Evolutionary conservation across 2,797 vertebrate species (phyloP).

Genomic region (Naso thynnoides): DNA sequence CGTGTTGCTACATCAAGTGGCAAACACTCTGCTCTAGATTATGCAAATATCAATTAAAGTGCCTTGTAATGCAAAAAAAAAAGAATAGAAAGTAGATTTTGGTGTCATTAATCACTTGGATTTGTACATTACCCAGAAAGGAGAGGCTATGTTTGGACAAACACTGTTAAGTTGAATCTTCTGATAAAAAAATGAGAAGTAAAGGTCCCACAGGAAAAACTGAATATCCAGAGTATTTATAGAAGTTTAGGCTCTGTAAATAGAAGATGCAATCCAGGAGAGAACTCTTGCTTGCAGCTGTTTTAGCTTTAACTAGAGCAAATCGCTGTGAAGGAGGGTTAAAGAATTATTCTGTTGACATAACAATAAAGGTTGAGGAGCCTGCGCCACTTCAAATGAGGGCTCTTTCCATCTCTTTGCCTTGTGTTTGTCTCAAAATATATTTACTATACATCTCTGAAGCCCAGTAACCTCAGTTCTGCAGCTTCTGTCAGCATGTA

Average conservation of each 20-base stretch:
- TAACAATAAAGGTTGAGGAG: conserved; percentile 37
- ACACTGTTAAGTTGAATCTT: not conserved
- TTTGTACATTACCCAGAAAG: conserved; percentile 34
- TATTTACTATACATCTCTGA: not conserved
- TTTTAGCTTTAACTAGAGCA: conserved; percentile 15
- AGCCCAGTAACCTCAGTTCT: not conserved
- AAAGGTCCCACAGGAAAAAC: not conserved
- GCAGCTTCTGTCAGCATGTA: not conserved
- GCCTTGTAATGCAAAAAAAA: not conserved
- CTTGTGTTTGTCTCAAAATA: conserved; percentile 13
- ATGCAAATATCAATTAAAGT: conserved; percentile 36
- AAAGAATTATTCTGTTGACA: conserved; percentile 24
- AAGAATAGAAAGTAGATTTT: not conserved
- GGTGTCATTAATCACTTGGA: not conserved
- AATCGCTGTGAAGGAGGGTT: not conserved
- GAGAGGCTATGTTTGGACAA: not conserved
- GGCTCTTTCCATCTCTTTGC: not conserved
- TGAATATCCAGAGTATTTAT: not conserved
- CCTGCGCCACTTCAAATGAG: conserved; percentile 12
- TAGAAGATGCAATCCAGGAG: conserved; percentile 4
- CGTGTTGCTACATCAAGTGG: conserved; percentile 59
- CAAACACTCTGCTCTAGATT: conserved; percentile 57
- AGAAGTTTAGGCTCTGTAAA: not conserved
- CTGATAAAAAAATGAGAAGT: not conserved
- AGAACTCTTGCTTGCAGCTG: not conserved